phyloP scores from a whole-genome alignment of 2,888 invertebrate genomes.

The Scelioninae gen. 2 region DNA sequence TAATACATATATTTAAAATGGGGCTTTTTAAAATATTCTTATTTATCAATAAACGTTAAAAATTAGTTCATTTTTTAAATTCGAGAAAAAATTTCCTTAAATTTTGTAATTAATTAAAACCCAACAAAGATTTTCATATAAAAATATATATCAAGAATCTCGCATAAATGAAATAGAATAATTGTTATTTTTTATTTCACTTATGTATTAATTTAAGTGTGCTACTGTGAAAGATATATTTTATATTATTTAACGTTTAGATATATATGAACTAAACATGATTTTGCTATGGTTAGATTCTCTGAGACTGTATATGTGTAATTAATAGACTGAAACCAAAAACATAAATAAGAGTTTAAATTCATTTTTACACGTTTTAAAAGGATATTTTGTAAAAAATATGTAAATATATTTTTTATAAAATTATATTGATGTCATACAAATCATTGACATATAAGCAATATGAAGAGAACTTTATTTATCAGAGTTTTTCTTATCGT shows the following conservation, averaged over 20 bases:
- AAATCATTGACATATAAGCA: not conserved
- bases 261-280: not conserved
- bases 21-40: no score
- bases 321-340: conserved; percentile 24
- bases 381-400: no score
- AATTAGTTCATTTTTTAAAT: no score
- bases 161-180: conserved; percentile 2
- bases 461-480: not conserved
- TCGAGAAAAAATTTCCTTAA: no score
- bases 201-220: no score
- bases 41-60: no score
- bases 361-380: no score
- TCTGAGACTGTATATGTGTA: conserved; percentile 7
- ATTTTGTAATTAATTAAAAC: no score
- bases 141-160: not conserved
- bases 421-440: conserved; percentile 1
- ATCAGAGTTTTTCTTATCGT: not conserved
- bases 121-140: no score
- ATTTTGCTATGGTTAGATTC: conserved; percentile 29
- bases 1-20: no score
- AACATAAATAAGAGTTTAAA: conserved; percentile 14
- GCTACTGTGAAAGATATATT: no score
- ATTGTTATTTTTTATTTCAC: not conserved
- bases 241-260: no score
- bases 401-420: conserved; percentile 29